Evolutionary conservation across 2,113 vertebrate genomes (phyloP), one percentile per base, ranked within the genome.

Genomic region (Apistogramma diplotaenia): DNA sequence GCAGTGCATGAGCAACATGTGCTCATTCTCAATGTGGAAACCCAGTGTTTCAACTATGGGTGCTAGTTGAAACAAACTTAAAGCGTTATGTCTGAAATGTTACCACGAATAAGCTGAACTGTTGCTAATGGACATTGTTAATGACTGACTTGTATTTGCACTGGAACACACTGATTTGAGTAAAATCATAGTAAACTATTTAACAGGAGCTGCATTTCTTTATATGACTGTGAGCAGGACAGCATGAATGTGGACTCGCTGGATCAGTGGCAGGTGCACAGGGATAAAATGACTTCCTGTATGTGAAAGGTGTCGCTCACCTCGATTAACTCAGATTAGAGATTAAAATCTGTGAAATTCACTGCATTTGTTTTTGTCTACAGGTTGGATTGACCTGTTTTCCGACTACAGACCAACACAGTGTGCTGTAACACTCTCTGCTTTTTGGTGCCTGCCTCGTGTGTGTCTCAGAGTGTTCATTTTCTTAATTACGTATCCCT

Each of bases 151-250:
- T 96, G 96, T 96, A 96, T 96, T 95, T 93, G 95, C 94, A 95
- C 96, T 97, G 95, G 95, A 96, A 95, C 95, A 96, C 96, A 97
- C 95, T 95, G 92, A 96, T 96, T 96, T 96, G 95, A 98, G 96
- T 97, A 97, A 97, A 96, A 95, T 94, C 76, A 62, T 88, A 61
- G 57, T 60, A 78, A 90, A 85, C 46, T 19, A 88, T 58, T 7
- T 21, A 62, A 11, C 43, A 40, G 74, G 15, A 77, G 79, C 51
- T 9, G 13, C 2, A 6, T 72, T 67, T 84, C 10, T 51, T 77
- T n/a, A n/a, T n/a, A n/a, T n/a, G n/a, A n/a, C n/a, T n/a, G n/a
- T n/a, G n/a, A n/a, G n/a, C 16, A 15, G 40, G 4, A 43, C 4
- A 43, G 4, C 23, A 49, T 21, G 18, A 49, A 9, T 0, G 0